Base-by-base conservation (phyloP, 1,140 invertebrate genomes). In the Bombus cullumanus region DNA sequence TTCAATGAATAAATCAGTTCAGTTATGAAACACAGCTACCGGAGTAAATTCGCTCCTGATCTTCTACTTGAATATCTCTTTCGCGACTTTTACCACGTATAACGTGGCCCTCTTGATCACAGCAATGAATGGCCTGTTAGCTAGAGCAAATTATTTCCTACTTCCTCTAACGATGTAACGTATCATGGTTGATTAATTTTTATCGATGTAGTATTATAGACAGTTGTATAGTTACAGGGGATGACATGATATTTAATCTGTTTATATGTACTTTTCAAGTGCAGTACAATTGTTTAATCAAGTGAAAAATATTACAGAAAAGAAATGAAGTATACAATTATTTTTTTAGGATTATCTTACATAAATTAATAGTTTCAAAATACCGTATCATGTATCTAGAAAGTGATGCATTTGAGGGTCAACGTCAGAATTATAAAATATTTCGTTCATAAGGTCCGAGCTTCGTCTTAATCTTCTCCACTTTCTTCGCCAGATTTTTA, bases 1-100 rank as follows among this genome's bases (percentile, higher is more conserved):
- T 80, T 39, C 47, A 37, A 47, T 37, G 78, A 71, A 80, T 69
- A 47, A 80, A 66, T 69, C 43, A 57, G 31, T 31, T 43, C 25
- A 15, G 47, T 66, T 66, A 66, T 43, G n/a, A 66, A 41, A 18
- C 6, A 39, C 5, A 12, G n/a, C 12, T n/a, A 9, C 31, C 9
- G 37, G 25, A 22, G 25, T 15, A n/a, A 25, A 25, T 78, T n/a
- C 25, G 28, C 12, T 22, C 43, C 6, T 8, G 73, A 22, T 22
- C 12, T 62, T 62, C 57, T 37, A 43, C 34, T 64, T 31, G 71
- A 41, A 28, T 28, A 28, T 71, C 69, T 37, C n/a, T 31, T 73
- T 47, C 39, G 71, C n/a, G 71, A 43, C 6, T 43, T 72, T 12
- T 43, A 34, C 9, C 34, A 9, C 22, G 15, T n/a, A 5, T 13